phyloP scores from a whole-genome alignment of 2,113 vertebrate genomes.

The Herpetotheres cachinnans region DNA sequence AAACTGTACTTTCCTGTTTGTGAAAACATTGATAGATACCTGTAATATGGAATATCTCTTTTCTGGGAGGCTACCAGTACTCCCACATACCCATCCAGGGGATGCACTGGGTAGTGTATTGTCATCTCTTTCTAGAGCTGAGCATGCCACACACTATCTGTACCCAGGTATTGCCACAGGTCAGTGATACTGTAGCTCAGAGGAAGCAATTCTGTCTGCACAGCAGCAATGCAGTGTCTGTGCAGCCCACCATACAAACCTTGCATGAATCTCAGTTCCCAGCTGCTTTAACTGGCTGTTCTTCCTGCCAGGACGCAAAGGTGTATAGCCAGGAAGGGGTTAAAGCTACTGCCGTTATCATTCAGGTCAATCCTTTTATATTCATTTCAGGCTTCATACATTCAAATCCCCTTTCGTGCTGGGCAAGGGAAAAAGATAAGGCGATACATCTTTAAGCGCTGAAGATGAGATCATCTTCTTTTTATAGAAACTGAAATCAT shows the following conservation, averaged over 20 bases:
- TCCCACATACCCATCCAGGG: neutral
- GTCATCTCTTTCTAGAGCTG: neutral
- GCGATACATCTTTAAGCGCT: constrained; percentile 45
- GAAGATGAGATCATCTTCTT: constrained; percentile 53
- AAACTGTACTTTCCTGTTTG: neutral
- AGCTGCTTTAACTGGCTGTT: neutral
- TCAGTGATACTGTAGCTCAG: neutral
- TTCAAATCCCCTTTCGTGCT: neutral
- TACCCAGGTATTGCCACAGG: neutral
- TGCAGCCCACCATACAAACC: neutral
- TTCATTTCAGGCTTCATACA: neutral
- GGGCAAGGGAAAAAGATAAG: neutral
- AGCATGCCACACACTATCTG: fast-evolving
- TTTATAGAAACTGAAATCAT: constrained; percentile 60
- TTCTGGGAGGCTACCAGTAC: neutral
- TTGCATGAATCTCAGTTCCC: neutral
- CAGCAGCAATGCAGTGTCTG: neutral
- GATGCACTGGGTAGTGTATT: no score
- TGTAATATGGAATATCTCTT: neutral
- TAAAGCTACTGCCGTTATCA: neutral
- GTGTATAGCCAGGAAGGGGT: neutral
- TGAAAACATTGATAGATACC: neutral
- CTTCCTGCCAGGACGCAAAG: neutral
- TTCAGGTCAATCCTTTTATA: neutral
- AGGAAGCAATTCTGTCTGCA: neutral